Evolutionary conservation across 2,888 invertebrate species (phyloP).

Genomic region (Panorpa germanica): DNA sequence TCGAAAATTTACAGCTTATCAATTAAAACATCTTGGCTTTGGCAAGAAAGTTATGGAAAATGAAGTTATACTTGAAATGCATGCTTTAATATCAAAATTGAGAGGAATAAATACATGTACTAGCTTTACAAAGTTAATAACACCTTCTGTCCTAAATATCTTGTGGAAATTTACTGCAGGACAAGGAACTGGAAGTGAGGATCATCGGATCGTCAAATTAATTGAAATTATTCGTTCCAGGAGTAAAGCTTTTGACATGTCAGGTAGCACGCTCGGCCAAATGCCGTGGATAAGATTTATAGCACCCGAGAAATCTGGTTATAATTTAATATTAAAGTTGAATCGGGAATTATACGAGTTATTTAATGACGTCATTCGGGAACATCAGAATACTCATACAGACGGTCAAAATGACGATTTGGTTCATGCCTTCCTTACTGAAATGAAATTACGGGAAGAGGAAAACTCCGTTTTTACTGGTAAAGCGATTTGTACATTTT

Average conservation of each 20-base stretch:
- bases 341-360: conserved; percentile 32
- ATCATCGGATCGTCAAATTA: conserved; percentile 24
- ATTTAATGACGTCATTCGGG: conserved; percentile 33
- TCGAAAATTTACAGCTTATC: conserved; percentile 28
- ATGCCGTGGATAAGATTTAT: conserved; percentile 42
- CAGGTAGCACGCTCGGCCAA: conserved; percentile 36
- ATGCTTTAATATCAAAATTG: no score
- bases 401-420: conserved; percentile 30
- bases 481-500: conserved; percentile 17
- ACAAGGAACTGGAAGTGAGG: conserved; percentile 24
- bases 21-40: conserved; percentile 29
- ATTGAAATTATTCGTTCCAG: conserved; percentile 28
- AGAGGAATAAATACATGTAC: no score
- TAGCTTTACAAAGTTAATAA: conserved; percentile 22
- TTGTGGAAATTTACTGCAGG: conserved; percentile 41
- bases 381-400: conserved; percentile 29
- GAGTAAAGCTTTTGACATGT: conserved; percentile 33
- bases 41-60: conserved; percentile 28
- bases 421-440: conserved; percentile 40
- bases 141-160: conserved; percentile 40
- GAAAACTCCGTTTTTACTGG: conserved; percentile 26
- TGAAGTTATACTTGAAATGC: conserved; percentile 18
- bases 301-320: conserved; percentile 38
- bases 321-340: conserved; percentile 31
- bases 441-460: conserved; percentile 28